Evolutionary conservation across 2,888 invertebrate species (phyloP).

Genomic region (Temnothorax ravouxi): DNA sequence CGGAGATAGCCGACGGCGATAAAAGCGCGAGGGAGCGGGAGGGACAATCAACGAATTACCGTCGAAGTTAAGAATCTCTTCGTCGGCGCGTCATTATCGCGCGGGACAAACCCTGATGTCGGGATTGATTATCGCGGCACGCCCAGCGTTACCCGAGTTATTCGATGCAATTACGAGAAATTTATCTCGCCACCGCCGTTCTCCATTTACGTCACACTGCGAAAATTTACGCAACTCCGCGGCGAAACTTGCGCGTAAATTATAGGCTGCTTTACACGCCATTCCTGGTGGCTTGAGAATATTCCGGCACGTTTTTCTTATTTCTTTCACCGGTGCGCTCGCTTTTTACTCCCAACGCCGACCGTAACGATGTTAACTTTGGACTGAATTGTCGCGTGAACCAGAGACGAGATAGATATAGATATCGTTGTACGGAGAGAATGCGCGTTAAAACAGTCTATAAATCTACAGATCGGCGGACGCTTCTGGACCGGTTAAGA

Average conservation of each 20-base stretch:
- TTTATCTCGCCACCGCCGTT: conserved; percentile 32
- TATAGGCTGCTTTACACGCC: conserved; percentile 7
- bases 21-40: neutral
- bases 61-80: conserved; percentile 28
- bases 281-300: conserved; percentile 1
- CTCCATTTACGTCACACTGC: conserved; percentile 25
- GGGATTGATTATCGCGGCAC: conserved; percentile 47
- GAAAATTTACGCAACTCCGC: conserved; percentile 44
- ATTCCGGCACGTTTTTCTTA: neutral
- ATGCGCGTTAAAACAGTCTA: neutral
- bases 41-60: conserved; percentile 16
- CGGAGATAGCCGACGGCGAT: neutral
- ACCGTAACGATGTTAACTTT: neutral
- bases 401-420: neutral
- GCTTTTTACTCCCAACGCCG: neutral
- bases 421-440: neutral
- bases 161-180: conserved; percentile 34
- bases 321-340: neutral
- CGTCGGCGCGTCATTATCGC: conserved; percentile 35
- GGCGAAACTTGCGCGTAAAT: conserved; percentile 18
- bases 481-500: conserved; percentile 20
- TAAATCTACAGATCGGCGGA: conserved; percentile 36
- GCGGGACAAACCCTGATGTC: conserved; percentile 18
- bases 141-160: conserved; percentile 39
- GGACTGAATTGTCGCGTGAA: neutral